Percentiles rank a stretch among this genome's conserved stretches.
Conservation (phyloP, 2,797 vertebrate genomes). For the Micrastur ruficollis region DNA sequence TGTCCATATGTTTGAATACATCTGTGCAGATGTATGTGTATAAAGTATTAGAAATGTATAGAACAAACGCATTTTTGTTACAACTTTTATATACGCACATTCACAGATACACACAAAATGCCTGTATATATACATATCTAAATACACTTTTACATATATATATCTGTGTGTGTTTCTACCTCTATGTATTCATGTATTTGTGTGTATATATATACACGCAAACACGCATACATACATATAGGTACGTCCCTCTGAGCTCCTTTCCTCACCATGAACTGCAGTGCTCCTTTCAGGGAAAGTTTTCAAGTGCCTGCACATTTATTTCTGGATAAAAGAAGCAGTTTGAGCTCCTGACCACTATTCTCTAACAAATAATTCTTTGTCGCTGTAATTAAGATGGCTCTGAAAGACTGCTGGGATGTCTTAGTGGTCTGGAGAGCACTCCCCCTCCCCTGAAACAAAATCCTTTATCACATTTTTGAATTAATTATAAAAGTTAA, state of each 20-base stretch:
- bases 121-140: accelerated
- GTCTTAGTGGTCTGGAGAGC: slow-evolving; percentile 60
- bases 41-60: neutral
- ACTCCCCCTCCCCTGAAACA: slow-evolving; percentile 67
- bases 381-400: slow-evolving; percentile 54
- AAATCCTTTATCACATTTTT: slow-evolving; percentile 78
- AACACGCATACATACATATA: accelerated
- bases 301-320: slow-evolving; percentile 20
- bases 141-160: neutral
- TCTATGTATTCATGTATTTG: neutral
- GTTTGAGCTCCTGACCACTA: slow-evolving; percentile 39
- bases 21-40: accelerated
- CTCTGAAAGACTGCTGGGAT: slow-evolving; percentile 36
- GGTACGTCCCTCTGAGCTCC: neutral
- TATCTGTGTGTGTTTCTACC: neutral
- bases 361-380: slow-evolving; percentile 59
- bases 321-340: slow-evolving; percentile 23
- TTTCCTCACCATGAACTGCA: neutral
- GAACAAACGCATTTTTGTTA: neutral
- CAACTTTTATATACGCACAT: neutral
- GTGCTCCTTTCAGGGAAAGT: neutral
- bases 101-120: neutral
- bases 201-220: neutral
- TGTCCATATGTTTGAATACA: accelerated
- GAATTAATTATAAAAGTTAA: slow-evolving; percentile 82